These are phyloP conservation scores for Darwinula stevensoni DNA, from an alignment of 2,888 invertebrate species.

Conservation along the genomic window DNA sequence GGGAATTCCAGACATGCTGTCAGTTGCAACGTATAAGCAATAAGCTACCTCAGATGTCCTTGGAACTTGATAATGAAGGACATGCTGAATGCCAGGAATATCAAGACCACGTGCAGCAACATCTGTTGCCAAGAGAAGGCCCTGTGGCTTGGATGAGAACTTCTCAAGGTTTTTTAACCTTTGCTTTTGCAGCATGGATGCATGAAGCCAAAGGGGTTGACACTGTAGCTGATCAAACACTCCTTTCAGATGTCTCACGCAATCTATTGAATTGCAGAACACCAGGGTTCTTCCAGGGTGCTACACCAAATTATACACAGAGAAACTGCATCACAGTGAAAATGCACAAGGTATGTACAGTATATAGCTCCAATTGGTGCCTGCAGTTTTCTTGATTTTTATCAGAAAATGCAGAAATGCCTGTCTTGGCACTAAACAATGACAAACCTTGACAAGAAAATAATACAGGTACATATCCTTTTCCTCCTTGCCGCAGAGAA, in stretches of 20 bases:
- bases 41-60: conserved; percentile 66
- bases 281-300: conserved; percentile 28
- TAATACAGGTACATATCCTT: conserved; percentile 83
- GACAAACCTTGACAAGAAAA: too few species aligned
- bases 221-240: conserved; percentile 34
- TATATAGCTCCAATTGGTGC: too few species aligned
- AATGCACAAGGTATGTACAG: too few species aligned
- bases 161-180: conserved; percentile 73
- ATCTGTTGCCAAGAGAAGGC: conserved; percentile 65
- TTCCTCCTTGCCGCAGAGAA: conserved; percentile 32
- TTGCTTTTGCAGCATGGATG: conserved; percentile 68
- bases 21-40: conserved; percentile 1
- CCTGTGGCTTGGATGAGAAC: conserved; percentile 32
- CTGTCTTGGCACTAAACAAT: too few species aligned
- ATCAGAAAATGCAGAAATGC: too few species aligned
- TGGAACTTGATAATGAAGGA: conserved; percentile 88
- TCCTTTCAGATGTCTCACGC: conserved; percentile 38
- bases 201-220: conserved; percentile 28
- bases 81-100: conserved; percentile 73
- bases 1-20: conserved; percentile 3
- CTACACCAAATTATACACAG: too few species aligned
- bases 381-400: too few species aligned
- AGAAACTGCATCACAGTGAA: too few species aligned
- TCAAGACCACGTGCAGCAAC: conserved; percentile 92
- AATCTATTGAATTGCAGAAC: conserved; percentile 40